Conservation (phyloP, 2,797 vertebrate species). For the Onychomys arenicola region DNA sequence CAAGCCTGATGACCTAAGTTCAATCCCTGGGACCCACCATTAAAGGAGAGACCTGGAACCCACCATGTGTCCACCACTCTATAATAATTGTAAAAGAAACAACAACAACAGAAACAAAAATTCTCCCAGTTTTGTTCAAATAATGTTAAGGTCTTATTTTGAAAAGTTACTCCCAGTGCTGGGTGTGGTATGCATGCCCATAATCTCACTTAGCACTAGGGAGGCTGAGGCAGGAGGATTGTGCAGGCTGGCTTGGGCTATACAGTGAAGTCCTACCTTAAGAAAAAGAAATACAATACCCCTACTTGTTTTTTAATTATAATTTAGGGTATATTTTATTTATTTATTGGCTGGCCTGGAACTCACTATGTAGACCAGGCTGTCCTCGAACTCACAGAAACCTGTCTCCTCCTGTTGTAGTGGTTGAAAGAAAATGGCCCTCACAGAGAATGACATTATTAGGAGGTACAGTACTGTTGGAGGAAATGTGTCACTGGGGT, state of each 20-base stretch:
- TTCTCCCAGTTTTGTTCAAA: background rate
- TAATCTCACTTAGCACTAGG: background rate
- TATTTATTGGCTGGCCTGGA: background rate
- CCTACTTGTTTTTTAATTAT: constrained; percentile 12
- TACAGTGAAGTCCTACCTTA: background rate
- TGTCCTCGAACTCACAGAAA: background rate
- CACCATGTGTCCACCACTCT: background rate
- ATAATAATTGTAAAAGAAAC: background rate
- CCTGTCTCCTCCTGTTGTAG: too few relatives aligned
- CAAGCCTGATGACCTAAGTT: background rate
- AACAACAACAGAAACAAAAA: background rate
- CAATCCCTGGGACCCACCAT: background rate
- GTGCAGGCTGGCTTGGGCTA: background rate
- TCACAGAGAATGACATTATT: too few relatives aligned
- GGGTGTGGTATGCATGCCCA: background rate
- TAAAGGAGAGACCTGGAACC: background rate
- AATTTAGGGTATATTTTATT: background rate
- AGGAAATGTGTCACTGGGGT: too few relatives aligned
- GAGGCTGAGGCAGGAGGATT: background rate
- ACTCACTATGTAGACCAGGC: background rate
- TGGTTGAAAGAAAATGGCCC: too few relatives aligned
- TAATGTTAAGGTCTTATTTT: background rate
- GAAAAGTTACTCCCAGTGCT: background rate
- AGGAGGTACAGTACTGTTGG: too few relatives aligned
- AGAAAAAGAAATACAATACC: background rate